These are phyloP conservation scores for Sylvia atricapilla DNA, from an alignment of 2,113 vertebrate species.

Conservation along the genomic window DNA sequence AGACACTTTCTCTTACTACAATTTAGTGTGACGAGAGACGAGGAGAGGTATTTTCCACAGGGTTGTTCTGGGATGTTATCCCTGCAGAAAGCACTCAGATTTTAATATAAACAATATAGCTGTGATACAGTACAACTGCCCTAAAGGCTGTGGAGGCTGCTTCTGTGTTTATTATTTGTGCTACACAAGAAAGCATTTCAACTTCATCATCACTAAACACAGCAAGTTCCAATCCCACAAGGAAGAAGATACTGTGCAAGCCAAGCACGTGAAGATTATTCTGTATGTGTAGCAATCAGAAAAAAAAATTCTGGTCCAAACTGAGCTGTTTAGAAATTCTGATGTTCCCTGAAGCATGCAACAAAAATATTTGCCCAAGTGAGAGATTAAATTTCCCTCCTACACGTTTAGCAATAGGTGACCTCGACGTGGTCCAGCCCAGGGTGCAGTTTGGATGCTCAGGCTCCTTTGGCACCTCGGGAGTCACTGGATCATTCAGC, in stretches of 20 bases:
- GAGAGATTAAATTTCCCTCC: not conserved
- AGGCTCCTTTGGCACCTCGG: not conserved
- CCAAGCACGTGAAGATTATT: not conserved
- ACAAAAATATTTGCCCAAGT: not conserved
- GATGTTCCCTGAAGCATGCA: not conserved
- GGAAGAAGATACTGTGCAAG: not conserved
- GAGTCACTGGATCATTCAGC: not conserved
- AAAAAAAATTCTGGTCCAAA: not conserved
- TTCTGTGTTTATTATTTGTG: not conserved
- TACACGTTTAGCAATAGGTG: not conserved
- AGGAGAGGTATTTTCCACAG: not conserved
- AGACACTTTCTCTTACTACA: not conserved
- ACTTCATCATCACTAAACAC: not conserved
- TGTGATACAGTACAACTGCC: not conserved
- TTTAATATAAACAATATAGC: not conserved
- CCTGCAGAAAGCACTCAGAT: not conserved
- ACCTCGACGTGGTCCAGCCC: not conserved
- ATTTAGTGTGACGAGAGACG: not conserved
- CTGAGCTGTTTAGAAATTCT: not conserved
- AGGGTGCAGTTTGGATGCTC: not conserved
- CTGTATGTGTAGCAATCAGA: not conserved
- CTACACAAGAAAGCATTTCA: not conserved
- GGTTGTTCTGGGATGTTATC: not conserved
- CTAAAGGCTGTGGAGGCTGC: not conserved
- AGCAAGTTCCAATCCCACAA: not conserved